These are phyloP conservation scores for Ridgeia piscesae DNA, from an alignment of 1,140 invertebrate genomes.

Conservation along the genomic window DNA sequence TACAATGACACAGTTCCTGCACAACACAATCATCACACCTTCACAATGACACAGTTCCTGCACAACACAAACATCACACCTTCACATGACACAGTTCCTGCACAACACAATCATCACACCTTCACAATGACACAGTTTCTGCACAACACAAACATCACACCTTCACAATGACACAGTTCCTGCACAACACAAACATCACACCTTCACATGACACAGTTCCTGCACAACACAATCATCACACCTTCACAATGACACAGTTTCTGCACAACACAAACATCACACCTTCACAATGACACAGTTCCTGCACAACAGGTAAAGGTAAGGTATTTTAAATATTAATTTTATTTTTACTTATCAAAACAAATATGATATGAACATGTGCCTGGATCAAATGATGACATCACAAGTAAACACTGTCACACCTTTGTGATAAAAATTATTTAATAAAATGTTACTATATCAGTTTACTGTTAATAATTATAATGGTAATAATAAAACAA, in stretches of 20 bases:
- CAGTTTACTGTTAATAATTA: neutral
- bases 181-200: constrained; percentile 49
- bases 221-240: constrained; percentile 48
- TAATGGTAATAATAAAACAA: neutral
- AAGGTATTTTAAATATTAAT: constrained; percentile 8
- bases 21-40: constrained; percentile 31
- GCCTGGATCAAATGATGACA: neutral
- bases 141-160: constrained; percentile 33
- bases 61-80: constrained; percentile 32
- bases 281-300: neutral
- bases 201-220: constrained; percentile 65
- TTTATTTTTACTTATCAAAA: neutral
- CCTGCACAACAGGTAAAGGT: no score
- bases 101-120: constrained; percentile 32
- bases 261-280: constrained; percentile 56
- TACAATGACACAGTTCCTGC: constrained; percentile 67
- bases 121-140: constrained; percentile 67
- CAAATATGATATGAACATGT: no score
- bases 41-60: constrained; percentile 67
- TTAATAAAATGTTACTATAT: neutral
- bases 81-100: constrained; percentile 67
- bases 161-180: constrained; percentile 65
- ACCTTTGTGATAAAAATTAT: no score
- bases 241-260: constrained; percentile 63
- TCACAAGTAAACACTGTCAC: neutral